A percentile compares a stretch with the other conserved stretches of the same genome.
Conservation (phyloP, 2,888 invertebrate genomes). For the Vannuccia rotundouncinata region DNA sequence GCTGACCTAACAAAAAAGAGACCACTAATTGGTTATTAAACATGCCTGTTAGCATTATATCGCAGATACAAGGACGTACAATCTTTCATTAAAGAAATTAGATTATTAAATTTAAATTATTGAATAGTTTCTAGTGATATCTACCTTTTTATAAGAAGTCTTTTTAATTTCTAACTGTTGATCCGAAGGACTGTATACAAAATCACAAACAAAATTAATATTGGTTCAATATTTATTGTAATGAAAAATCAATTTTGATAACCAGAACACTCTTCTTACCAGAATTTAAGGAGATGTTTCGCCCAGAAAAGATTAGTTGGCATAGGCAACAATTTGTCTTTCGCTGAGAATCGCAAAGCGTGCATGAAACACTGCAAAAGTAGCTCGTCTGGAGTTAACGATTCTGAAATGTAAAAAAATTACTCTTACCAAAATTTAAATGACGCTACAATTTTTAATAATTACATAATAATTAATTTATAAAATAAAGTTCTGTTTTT, state of each 20-base stretch:
- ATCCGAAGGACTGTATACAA: background rate
- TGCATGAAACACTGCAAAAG: constrained; percentile 33
- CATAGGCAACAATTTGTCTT: constrained; percentile 29
- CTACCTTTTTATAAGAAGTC: constrained; percentile 20
- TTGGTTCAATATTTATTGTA: background rate
- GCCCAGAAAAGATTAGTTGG: constrained; percentile 27
- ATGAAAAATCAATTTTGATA: background rate
- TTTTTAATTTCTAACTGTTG: constrained; percentile 21
- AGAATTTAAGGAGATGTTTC: constrained; percentile 31
- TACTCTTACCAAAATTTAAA: too few relatives aligned
- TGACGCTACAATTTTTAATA: too few relatives aligned
- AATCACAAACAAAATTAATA: background rate
- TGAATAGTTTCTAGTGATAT: too few relatives aligned
- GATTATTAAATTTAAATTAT: too few relatives aligned
- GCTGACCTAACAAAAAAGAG: background rate
- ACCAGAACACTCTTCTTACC: background rate
- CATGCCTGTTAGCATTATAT: too few relatives aligned
- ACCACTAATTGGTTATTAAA: too few relatives aligned
- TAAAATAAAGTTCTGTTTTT: too few relatives aligned
- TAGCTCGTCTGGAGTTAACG: constrained; percentile 15
- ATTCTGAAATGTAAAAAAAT: background rate
- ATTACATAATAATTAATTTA: too few relatives aligned
- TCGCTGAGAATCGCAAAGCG: constrained; percentile 17
- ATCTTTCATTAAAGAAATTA: too few relatives aligned
- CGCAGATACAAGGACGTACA: too few relatives aligned